These are phyloP conservation scores for Oriolus oriolus DNA, from an alignment of 2,113 vertebrate genomes.

Conservation along the genomic window DNA sequence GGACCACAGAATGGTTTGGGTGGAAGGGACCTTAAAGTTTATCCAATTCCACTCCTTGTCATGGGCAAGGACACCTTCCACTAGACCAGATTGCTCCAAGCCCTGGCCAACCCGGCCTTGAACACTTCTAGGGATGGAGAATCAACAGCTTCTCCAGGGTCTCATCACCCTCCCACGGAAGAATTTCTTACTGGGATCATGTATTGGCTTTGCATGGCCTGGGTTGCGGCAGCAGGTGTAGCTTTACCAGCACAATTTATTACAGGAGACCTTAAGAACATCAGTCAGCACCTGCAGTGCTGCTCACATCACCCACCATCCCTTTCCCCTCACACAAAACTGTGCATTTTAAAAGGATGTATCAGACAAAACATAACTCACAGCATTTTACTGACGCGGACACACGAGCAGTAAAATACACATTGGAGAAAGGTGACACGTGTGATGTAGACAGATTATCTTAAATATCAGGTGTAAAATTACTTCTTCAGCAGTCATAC, in stretches of 20 bases:
- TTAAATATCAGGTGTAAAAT: slow-evolving; percentile 47
- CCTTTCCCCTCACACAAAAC: not conserved
- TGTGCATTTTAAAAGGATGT: not conserved
- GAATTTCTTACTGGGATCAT: not conserved
- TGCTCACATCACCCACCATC: not conserved
- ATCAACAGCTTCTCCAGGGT: not conserved
- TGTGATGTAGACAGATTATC: not conserved
- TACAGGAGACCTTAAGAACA: not conserved
- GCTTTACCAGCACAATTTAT: not conserved
- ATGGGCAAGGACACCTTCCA: not conserved
- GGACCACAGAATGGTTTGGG: not conserved
- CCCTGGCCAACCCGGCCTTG: not conserved
- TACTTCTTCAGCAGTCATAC: not conserved
- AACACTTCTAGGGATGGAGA: not conserved
- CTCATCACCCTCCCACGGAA: not conserved
- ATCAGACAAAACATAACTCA: not conserved
- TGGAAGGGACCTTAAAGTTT: not conserved
- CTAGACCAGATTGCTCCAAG: not conserved
- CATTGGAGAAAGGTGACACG: not conserved
- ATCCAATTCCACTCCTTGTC: too few species aligned
- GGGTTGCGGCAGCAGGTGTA: not conserved
- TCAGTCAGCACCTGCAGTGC: not conserved
- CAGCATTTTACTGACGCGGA: not conserved
- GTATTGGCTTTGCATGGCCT: not conserved
- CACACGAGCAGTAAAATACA: not conserved